These are phyloP conservation scores for Diplogasteroides magnus DNA, from an alignment of 1,140 invertebrate genomes.

Conservation along the genomic window DNA sequence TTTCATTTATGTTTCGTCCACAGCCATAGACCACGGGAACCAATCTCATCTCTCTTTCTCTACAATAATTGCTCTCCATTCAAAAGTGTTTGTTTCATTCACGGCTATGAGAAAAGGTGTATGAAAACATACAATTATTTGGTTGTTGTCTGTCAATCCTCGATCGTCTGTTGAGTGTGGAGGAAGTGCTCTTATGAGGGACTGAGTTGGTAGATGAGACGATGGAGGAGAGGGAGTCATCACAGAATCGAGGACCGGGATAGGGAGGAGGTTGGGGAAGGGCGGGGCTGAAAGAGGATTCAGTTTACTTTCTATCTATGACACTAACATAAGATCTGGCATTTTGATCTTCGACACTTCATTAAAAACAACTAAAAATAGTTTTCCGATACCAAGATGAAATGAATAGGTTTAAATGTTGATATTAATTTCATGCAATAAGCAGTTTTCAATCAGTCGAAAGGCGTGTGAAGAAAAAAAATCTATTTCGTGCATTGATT, in stretches of 20 bases:
- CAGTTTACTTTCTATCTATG: constrained; percentile 10
- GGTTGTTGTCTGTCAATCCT: constrained; percentile 1
- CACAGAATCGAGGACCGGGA: constrained; percentile 24
- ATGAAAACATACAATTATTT: constrained; percentile 23
- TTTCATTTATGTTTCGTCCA: too few relatives aligned
- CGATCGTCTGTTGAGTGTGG: constrained; percentile 9
- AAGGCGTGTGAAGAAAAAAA: not conserved
- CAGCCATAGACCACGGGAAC: too few relatives aligned
- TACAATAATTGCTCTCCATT: too few relatives aligned
- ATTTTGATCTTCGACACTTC: constrained; percentile 9
- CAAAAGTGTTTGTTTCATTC: too few relatives aligned
- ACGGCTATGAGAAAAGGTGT: too few relatives aligned
- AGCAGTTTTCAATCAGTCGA: constrained; percentile 5
- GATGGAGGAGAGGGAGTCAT: constrained; percentile 29
- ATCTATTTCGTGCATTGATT: constrained; percentile 6
- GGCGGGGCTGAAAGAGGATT: constrained; percentile 21
- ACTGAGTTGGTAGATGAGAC: constrained; percentile 32
- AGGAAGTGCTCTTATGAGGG: constrained; percentile 13
- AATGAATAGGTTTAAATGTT: too few relatives aligned
- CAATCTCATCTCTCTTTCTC: too few relatives aligned
- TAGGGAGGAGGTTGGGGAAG: constrained; percentile 32
- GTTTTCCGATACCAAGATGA: too few relatives aligned
- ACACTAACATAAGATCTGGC: constrained; percentile 3
- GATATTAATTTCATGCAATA: too few relatives aligned
- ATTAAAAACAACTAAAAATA: too few relatives aligned